Base-by-base conservation (phyloP, 2,888 invertebrate genomes). In the Troides oblongomaculatus region DNA sequence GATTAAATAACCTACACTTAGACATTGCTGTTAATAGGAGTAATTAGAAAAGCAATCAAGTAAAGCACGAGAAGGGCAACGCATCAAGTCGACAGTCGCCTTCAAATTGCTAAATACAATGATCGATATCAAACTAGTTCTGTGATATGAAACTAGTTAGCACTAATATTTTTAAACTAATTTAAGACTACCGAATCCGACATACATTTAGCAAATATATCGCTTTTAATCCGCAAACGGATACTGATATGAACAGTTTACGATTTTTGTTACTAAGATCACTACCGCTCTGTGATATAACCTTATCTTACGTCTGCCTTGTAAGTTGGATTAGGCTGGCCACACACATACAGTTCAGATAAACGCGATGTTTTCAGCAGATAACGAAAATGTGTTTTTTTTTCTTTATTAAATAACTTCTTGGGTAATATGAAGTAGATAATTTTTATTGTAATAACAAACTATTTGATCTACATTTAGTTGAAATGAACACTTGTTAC, bases 261-360 rank as follows among this genome's bases (percentile, higher is more conserved):
- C 72, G 69, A 69, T 73, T 74, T 74, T 71, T 66, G 66, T 68
- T 21, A 67, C 64, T 72, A 62, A 69, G 64, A 71, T 72, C 70
- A 64, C 71, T 73, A 72, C 70, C 73, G 76, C 74, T 71, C 71
- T 74, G 69, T 71, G 64, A 64, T 62, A 70, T 64, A 72, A 68
- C 66, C 71, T 78, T 79, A 78, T 76, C 74, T 73, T 53, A 61
- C 72, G 72, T 74, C 74, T 76, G 75, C 76, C 76, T 75, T 78
- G 75, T 77, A 76, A 73, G 74, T 71, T 70, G 80, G 83, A 81
- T 85, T 83, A 85, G 71, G 74, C 72, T 70, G 82, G 77, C 84
- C 86, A 83, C 86, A 85, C 85, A 79, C 82, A 75, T 72, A 74
- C 85, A 85, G 82, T 46, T 62, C 58, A 43, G 50, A 68, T 71